Evolutionary conservation across 2,888 invertebrate species (phyloP).

Genomic region (Ornithoptera alexandrae): DNA sequence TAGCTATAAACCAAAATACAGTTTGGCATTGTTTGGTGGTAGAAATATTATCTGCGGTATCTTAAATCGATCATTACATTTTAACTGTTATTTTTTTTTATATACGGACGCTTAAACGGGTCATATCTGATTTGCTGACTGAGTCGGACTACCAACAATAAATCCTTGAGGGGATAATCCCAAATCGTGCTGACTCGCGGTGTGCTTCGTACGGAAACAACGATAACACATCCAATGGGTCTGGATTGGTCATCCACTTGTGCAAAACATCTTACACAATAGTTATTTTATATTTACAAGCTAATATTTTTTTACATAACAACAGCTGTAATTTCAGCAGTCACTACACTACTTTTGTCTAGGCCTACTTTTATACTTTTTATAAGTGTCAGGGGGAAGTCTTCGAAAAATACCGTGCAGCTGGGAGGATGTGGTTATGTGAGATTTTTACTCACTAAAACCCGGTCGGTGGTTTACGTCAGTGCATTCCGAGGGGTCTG

Average conservation of each 20-base stretch:
- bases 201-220: constrained; percentile 27
- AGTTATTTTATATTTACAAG: background rate
- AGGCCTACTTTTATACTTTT: too few relatives aligned
- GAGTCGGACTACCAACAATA: constrained; percentile 39
- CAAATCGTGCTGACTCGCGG: constrained; percentile 37
- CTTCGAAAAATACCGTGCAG: too few relatives aligned
- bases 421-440: too few relatives aligned
- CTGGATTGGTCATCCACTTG: constrained; percentile 3
- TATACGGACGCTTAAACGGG: background rate
- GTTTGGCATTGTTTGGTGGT: too few relatives aligned
- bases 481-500: too few relatives aligned
- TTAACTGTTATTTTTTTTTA: background rate
- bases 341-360: too few relatives aligned
- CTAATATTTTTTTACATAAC: background rate
- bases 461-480: too few relatives aligned
- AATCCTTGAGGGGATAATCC: constrained; percentile 44
- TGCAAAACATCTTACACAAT: background rate
- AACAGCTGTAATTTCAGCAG: too few relatives aligned
- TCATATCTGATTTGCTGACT: constrained; percentile 6
- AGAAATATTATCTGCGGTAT: background rate
- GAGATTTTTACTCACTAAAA: too few relatives aligned
- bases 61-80: background rate
- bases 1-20: too few relatives aligned
- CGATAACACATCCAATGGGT: constrained; percentile 15
- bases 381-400: too few relatives aligned